These are phyloP conservation scores for Ooceraea biroi DNA, from an alignment of 1,140 invertebrate species.

Conservation along the genomic window DNA sequence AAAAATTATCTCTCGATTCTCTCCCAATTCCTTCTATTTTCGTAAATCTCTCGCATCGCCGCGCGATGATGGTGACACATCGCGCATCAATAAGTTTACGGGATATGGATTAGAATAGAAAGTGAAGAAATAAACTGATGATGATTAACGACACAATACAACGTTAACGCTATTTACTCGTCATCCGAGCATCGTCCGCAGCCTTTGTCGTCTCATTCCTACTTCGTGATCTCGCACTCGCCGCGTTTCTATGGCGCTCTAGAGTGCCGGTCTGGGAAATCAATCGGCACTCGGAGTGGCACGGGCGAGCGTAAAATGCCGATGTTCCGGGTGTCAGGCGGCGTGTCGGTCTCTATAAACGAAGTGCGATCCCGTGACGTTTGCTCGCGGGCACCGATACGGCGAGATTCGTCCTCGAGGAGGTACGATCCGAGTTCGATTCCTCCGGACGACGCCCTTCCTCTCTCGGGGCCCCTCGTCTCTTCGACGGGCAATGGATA, in stretches of 20 bases:
- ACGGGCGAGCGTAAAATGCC: slow-evolving; percentile 75
- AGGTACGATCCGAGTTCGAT: slow-evolving; percentile 2
- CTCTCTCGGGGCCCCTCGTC: background rate
- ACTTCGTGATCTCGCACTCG: too few relatives aligned
- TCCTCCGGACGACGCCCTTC: slow-evolving; percentile 5
- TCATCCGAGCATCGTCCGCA: too few relatives aligned
- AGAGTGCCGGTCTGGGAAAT: slow-evolving; percentile 32
- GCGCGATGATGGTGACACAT: background rate
- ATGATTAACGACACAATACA: too few relatives aligned
- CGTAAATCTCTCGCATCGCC: background rate
- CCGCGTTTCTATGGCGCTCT: background rate
- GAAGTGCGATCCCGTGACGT: slow-evolving; percentile 17
- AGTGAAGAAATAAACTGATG: too few relatives aligned
- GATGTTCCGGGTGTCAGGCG: slow-evolving; percentile 77
- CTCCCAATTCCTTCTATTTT: background rate
- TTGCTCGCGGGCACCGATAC: slow-evolving; percentile 20
- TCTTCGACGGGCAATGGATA: slow-evolving; percentile 22
- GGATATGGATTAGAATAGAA: too few relatives aligned
- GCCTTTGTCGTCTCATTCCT: too few relatives aligned
- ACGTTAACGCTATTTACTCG: too few relatives aligned
- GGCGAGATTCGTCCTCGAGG: slow-evolving; percentile 5
- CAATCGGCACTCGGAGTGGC: slow-evolving; percentile 1
- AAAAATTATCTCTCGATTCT: background rate
- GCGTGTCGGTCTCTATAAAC: slow-evolving; percentile 42
- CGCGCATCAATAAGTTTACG: background rate